Evolutionary conservation across 2,113 vertebrate species (phyloP).

Genomic region (Hyaena hyaena): DNA sequence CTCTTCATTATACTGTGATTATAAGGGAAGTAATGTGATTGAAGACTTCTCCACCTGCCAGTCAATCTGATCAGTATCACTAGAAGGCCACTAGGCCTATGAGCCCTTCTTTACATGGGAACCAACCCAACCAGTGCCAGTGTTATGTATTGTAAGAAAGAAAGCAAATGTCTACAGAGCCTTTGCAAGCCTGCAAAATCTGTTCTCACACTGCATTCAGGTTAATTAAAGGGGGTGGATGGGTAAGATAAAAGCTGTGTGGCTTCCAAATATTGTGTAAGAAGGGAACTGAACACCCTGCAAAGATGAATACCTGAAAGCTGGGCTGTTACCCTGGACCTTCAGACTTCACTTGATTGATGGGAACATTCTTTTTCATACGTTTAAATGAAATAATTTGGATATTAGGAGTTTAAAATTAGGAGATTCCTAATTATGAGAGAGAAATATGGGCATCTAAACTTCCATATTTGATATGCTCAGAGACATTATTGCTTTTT

Average conservation of each 20-base stretch:
- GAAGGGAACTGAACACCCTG: background rate
- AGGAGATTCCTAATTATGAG: background rate
- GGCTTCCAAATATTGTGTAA: constrained; percentile 16
- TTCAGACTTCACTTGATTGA: constrained; percentile 6
- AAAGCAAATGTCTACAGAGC: background rate
- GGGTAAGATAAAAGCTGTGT: background rate
- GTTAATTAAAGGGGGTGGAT: background rate
- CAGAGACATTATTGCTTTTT: constrained; percentile 1
- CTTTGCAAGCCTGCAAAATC: constrained; percentile 59
- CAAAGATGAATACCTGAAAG: background rate
- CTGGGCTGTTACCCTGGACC: background rate
- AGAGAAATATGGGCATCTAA: background rate
- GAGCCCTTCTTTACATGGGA: background rate
- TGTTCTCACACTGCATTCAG: constrained; percentile 63
- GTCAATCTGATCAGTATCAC: background rate
- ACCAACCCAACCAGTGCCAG: background rate
- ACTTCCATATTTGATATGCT: background rate
- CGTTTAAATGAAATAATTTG: background rate
- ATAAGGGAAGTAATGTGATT: background rate
- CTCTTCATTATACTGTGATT: background rate
- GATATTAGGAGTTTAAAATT: background rate
- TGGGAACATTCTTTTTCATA: background rate
- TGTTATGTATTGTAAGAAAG: background rate
- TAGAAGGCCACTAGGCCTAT: background rate
- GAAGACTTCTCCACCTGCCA: background rate